A percentile compares a stretch with the other conserved stretches of the same genome.
Evolutionary conservation across 2,113 vertebrate genomes (phyloP).

Genomic region (Pituophis catenifer): DNA sequence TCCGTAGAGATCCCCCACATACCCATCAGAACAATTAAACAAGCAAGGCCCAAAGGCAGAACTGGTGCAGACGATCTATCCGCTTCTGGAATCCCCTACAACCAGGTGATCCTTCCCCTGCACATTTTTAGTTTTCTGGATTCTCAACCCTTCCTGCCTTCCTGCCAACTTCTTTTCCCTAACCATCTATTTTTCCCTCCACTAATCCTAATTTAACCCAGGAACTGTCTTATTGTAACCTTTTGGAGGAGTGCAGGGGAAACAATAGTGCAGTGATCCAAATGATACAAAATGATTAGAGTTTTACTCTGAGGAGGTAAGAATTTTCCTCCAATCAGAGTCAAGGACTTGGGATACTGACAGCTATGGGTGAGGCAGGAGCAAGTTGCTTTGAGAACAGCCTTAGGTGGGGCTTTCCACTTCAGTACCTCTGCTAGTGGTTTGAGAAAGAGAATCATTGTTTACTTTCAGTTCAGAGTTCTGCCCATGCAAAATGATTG

Average conservation of each 20-base stretch:
- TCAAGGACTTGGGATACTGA: conserved; percentile 66
- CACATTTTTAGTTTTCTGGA: not conserved
- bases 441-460: not conserved
- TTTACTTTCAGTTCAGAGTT: not conserved
- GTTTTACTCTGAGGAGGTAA: conserved; percentile 77
- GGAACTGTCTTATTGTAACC: conserved; percentile 76
- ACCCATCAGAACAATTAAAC: not conserved
- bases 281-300: conserved; percentile 82
- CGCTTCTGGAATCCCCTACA: not conserved
- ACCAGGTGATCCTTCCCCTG: not conserved
- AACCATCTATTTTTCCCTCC: not conserved
- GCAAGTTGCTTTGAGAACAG: conserved; percentile 68
- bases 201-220: conserved; percentile 73
- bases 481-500: not conserved
- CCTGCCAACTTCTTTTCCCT: not conserved
- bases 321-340: conserved; percentile 69
- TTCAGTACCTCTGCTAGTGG: not conserved
- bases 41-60: not conserved
- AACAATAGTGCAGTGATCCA: conserved; percentile 80
- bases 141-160: not conserved
- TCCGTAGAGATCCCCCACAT: not conserved
- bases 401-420: conserved; percentile 43
- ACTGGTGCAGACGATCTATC: not conserved
- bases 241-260: conserved; percentile 70
- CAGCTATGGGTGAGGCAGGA: conserved; percentile 73